Evolutionary conservation across 2,797 vertebrate species (phyloP), one percentile per base, ranked within the genome.

Genomic region (Crax fasciolata): DNA sequence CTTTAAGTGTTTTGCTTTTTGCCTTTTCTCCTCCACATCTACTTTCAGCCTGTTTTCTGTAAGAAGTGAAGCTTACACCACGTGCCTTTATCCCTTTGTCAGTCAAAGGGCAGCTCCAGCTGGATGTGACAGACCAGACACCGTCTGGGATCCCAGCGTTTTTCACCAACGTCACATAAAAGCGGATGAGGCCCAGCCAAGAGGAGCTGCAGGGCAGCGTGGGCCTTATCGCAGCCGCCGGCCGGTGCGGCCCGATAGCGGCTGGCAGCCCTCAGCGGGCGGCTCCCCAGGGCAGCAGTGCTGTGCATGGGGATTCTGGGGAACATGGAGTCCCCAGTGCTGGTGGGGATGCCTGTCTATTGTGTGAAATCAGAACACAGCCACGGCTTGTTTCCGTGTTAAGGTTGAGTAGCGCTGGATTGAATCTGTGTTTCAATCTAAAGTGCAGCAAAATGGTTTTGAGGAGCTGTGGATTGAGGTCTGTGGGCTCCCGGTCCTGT

Each of bases 101-200:
- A 61, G 30, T 2, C 1, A 2, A 12, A 1, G 13, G 14, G 39
- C 35, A 1, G 5, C 30, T 87, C 13, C 46, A 44, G 21, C 25
- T 8, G n/a, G 32, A 13, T 3, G 25, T 13, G 2, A 18, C 11
- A 1, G 8, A 12, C 38, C 51, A 1, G 24, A 4, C 19, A 49
- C 35, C 44, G 2, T 9, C 17, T 59, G 0, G 1, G 55, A 28
- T 28, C 3, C 4, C 23, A 0, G 4, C 2, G 0, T 15, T 6
- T 19, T 4, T 12, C n/a, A 35, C 51, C 23, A 17, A 24, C 0
- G 5, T 13, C 4, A 32, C 8, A 3, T 12, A 9, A 5, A 63
- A 58, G 48, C 52, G 48, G 61, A 6, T 7, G 74, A 70, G 79
- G 52, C 39, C 14, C 32, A 1, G 7, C 41, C 1, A 25, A 10